Evolutionary conservation across 2,797 vertebrate genomes (phyloP), one percentile per base, ranked within the genome.

Genomic region (Lagorchestes hirsutus): DNA sequence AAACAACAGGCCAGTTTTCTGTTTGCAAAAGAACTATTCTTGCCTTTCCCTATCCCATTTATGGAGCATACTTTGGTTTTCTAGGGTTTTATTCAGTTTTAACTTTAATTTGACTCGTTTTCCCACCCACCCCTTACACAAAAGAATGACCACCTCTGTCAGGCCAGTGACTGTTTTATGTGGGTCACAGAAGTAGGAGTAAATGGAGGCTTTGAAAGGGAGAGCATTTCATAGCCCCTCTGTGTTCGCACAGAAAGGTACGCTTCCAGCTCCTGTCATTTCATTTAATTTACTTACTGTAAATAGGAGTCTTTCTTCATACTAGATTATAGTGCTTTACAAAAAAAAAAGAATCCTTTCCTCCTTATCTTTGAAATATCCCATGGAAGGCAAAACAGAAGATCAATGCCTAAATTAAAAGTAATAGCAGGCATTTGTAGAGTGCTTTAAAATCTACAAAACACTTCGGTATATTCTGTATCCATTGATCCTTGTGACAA

Each of bases 281-380:
- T 97, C 96, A 54, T 94, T 91, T 92, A 93, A 12, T 94, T 90
- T 54, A 29, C 92, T 94, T 54, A 91, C 14, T 94, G 52, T 56
- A 54, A 58, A 94, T 58, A 82, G 58, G 40, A 1, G 2, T 74
- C 67, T n/a, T 14, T n/a, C 59, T 82, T 82, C 74, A 27, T 40
- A 87, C 40, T 46, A 50, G 40, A 87, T 87, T 50, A 87, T 87
- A 27, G 40, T 27, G 22, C 24, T 87, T 87, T 11, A 87, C 13
- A 1, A 27, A 40, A 82, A 67, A 67, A 74, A 59, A 58, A 58
- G 46, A 46, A 10, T 28, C 10, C 5, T n/a, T 40, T 3, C 8
- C 67, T 22, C 40, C 74, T 11, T 22, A 46, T 46, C n/a, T 82
- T 82, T 82, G n/a, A 40, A 74, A 82, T 40, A 82, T 18, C n/a